phyloP scores from a whole-genome alignment of 2,797 vertebrate genomes.

The Lacerta viridis region DNA sequence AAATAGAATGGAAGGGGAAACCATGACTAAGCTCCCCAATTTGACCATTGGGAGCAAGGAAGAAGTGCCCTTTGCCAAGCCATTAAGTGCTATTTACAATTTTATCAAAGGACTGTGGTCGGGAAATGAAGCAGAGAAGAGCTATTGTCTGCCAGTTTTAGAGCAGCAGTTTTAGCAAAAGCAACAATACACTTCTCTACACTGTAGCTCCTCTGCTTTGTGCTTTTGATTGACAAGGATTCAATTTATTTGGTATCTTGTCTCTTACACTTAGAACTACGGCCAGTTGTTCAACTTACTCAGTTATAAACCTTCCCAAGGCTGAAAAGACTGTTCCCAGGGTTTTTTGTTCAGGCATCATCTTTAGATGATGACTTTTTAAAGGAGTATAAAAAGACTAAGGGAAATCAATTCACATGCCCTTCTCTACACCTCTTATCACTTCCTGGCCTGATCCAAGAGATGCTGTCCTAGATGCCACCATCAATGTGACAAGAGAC shows the following conservation, averaged over 20 bases:
- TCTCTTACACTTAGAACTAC: too few relatives aligned
- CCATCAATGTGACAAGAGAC: too few relatives aligned
- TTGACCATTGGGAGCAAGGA: not conserved
- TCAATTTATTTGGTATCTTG: too few relatives aligned
- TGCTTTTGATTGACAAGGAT: not conserved
- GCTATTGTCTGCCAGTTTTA: not conserved
- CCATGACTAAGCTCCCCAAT: not conserved
- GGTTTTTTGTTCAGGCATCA: not conserved
- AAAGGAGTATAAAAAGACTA: too few relatives aligned
- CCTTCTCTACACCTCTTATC: too few relatives aligned
- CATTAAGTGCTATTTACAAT: not conserved
- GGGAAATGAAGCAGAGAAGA: slow-evolving; percentile 3
- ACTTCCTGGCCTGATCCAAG: too few relatives aligned
- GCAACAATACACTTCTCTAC: not conserved
- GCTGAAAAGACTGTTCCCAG: not conserved
- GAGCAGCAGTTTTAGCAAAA: not conserved
- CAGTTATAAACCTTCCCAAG: not conserved
- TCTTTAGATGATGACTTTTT: too few relatives aligned
- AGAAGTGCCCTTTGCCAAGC: not conserved
- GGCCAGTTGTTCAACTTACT: too few relatives aligned
- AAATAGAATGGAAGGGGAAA: not conserved
- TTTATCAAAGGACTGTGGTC: not conserved
- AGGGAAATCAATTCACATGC: too few relatives aligned
- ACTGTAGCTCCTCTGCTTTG: not conserved
- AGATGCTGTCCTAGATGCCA: too few relatives aligned